Percentiles rank a stretch among this genome's conserved stretches.
Evolutionary conservation across 2,113 vertebrate genomes (phyloP).

Genomic region (Stercorarius parasiticus): DNA sequence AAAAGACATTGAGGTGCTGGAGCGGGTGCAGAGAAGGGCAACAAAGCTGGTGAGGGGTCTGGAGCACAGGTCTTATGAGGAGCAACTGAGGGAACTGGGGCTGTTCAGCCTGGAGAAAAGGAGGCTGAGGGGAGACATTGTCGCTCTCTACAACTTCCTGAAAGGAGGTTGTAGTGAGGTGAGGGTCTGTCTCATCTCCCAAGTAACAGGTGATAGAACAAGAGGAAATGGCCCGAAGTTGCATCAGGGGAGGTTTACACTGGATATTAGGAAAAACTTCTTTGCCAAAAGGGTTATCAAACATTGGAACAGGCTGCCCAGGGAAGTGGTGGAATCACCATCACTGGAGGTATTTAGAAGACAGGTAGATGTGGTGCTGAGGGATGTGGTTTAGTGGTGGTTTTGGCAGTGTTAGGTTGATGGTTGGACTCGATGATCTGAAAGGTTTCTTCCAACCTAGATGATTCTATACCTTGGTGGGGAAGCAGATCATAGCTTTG

Average conservation of each 20-base stretch:
- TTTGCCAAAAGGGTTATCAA: background rate
- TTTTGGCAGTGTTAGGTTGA: background rate
- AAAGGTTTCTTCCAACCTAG: background rate
- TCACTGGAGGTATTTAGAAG: background rate
- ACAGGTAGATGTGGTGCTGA: background rate
- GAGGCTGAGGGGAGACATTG: background rate
- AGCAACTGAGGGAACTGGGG: background rate
- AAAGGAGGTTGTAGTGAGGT: background rate
- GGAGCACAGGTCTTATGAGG: background rate
- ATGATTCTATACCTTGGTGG: background rate
- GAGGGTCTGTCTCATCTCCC: background rate
- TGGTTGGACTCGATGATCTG: background rate
- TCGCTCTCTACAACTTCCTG: background rate
- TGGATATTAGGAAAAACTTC: background rate
- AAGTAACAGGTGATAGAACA: background rate
- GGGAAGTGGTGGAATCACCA: background rate
- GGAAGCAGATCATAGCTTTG: background rate
- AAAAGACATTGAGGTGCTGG: background rate
- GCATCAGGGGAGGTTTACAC: background rate
- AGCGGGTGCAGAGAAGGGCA: background rate
- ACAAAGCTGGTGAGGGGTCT: background rate
- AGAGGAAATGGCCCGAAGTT: background rate
- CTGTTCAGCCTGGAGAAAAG: background rate
- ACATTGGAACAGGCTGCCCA: background rate
- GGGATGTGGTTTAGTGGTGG: background rate